Conservation (phyloP, 2,113 vertebrate species). For the Laticauda laticaudata region DNA sequence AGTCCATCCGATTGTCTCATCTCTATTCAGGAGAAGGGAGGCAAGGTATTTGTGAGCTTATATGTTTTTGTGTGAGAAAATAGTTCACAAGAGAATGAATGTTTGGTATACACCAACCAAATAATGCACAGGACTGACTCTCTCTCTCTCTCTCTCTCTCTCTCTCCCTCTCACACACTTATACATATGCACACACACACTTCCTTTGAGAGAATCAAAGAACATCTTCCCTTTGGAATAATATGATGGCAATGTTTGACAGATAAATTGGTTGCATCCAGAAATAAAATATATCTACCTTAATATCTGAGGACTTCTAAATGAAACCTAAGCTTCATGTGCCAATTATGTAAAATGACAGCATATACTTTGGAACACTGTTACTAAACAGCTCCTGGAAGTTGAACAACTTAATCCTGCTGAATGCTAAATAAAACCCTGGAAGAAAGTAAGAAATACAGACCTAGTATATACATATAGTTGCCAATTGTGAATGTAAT, state of each 20-base stretch:
- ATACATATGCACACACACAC: neutral
- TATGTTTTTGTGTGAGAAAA: neutral
- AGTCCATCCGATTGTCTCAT: neutral
- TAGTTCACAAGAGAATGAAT: neutral
- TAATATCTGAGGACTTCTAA: neutral
- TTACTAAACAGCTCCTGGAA: constrained; percentile 10
- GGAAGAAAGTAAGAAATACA: constrained; percentile 5
- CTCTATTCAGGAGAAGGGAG: neutral
- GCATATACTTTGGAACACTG: constrained; percentile 5
- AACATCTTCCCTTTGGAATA: neutral
- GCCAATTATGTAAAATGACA: constrained; percentile 18
- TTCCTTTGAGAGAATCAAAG: neutral
- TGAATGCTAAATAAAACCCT: constrained; percentile 20
- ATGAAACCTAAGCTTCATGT: neutral
- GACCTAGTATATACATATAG: neutral
- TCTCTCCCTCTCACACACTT: neutral
- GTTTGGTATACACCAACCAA: neutral
- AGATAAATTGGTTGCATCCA: constrained; percentile 1
- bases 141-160: neutral
- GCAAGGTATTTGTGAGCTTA: neutral
- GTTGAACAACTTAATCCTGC: constrained; percentile 7
- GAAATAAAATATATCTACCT: neutral
- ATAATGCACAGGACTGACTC: neutral
- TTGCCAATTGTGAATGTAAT: neutral
- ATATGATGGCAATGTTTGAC: neutral